Base-by-base conservation (phyloP, 1,140 invertebrate genomes). In the Rhopalosiphum maidis region DNA sequence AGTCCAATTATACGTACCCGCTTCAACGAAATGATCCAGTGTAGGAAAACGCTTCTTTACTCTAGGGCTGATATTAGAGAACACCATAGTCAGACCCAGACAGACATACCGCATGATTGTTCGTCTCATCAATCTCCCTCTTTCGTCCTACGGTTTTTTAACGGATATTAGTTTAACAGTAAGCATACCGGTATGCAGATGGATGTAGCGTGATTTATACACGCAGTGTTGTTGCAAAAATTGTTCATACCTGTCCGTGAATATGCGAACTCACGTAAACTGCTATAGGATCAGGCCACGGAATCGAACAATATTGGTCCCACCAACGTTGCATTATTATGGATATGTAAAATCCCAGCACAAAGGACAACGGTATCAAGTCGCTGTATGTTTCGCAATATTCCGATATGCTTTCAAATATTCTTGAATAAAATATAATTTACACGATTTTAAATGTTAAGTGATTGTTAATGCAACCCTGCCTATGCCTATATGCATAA, bases 251-350 rank as follows among this genome's bases (percentile, higher is more conserved):
- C 96, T 98, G 96, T 9, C 96, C 96, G 60, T 96, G 96, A 91
- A 97, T 96, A 94, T 97, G 97, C 22, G 97, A 97, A 85, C 97
- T 97, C 82, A 98, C 97, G 95, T 97, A 98, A 7, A 98, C 97
- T 23, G 97, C 97, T 94, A 98, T 96, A 11, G 97, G 96, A 95
- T 98, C 97, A 0, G 97, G 97, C 97, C 97, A 98, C 37, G 97
- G 97, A 94, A 97, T 97, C 11, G 95, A 96, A 25, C 94, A 96
- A 94, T 98, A 99, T 95, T 99, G 98, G 95, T 96, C 97, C 98
- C 98, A 99, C 98, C 98, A 99, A 95, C 98, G 96, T 21, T 97
- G 97, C 96, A 99, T 98, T 35, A 99, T 98, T 88, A 99, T 97
- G 25, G 97, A 97, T 25, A 99, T 98, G 95, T 99, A 99, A 95